Base-by-base conservation (phyloP, 1,140 invertebrate species). In the Vanessa atalanta region DNA sequence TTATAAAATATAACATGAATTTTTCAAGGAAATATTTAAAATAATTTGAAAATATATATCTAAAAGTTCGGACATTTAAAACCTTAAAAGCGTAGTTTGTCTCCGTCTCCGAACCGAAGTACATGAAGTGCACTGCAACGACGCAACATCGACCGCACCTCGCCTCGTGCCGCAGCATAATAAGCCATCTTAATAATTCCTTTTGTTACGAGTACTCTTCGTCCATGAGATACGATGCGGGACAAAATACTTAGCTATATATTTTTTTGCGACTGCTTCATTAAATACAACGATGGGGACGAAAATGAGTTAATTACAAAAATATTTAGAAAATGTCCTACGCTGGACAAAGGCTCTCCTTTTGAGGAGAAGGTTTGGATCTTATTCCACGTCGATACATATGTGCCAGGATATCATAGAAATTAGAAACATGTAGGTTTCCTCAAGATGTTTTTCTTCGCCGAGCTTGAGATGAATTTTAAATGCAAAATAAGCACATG, bases 151-250 rank as follows among this genome's bases (percentile, higher is more conserved):
- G 69, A 55, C 74, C 60, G 74, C 74, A 72, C 74, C 75, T 70
- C 64, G 66, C 65, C 50, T 71, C 79, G 78, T 78, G 78, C 65
- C 69, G 51, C 73, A 37, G 82, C 82, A 86, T 84, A 89, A 89
- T 87, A 85, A 87, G 85, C 83, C 72, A 74, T 84, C 87, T 80
- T 80, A 82, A 81, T 80, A 85, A 85, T 84, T 80, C 79, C 77
- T 78, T 83, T 86, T 86, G 83, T 85, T 84, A 76, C 78, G 77
- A 15, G 13, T 5, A 31, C 14, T 37, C 57, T 8, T 61, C 31
- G 23, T 61, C 57, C 57, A 31, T 37, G 26, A 13, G 57, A 37
- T 31, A 37, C 57, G 57, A 43, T 61, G 57, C 57, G 26, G 37
- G 5, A 57, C 16, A 20, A 26, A 57, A 3, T 57, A 43, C 9